Evolutionary conservation across 2,888 invertebrate species (phyloP), one percentile per base, ranked within the genome.

Genomic region (Lasioglossum lativentre): DNA sequence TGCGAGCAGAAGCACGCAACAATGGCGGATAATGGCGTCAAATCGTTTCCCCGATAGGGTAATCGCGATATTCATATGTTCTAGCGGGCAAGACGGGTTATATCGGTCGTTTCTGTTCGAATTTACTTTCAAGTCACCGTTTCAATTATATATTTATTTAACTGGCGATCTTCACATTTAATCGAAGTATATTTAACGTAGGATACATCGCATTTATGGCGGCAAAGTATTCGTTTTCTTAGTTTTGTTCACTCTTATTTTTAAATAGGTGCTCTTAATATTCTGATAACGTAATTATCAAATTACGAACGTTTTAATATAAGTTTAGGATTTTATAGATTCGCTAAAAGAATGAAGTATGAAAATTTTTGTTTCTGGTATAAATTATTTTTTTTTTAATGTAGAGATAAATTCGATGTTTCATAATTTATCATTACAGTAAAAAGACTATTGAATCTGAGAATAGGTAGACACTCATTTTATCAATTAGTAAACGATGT

Each of bases 31-130:
- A 63, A 34, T 42, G 19, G 71, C 40, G 70, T 70, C 76, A 77
- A 80, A 80, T 86, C 78, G 52, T 86, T 80, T 84, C 70, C 74
- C 38, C n/a, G 56, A 34, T 16, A n/a, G 30, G 19, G 71, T 75
- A 47, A 80, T 30, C 12, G 42, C 27, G 40, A 59, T 30, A 6
- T 30, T 63, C 30, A 16, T 16, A 16, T 63, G 30, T 16, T 59
- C 30, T 52, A 30, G 16, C 30, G 14, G 63, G 30, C 30, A 63
- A 27, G 30, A 27, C 16, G 63, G 16, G 16, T 63, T 2, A 16
- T 30, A 16, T 23, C 63, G 16, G 63, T 30, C 63, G 23, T 16
- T 30, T n/a, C 23, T 27, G 14, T 59, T 14, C 14, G 27, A 59
- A n/a, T 59, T 14, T 30, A 63, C 2, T 16, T 63, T 30, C 30